Conservation (phyloP, 2,888 invertebrate species). For the Tachina lurida region DNA sequence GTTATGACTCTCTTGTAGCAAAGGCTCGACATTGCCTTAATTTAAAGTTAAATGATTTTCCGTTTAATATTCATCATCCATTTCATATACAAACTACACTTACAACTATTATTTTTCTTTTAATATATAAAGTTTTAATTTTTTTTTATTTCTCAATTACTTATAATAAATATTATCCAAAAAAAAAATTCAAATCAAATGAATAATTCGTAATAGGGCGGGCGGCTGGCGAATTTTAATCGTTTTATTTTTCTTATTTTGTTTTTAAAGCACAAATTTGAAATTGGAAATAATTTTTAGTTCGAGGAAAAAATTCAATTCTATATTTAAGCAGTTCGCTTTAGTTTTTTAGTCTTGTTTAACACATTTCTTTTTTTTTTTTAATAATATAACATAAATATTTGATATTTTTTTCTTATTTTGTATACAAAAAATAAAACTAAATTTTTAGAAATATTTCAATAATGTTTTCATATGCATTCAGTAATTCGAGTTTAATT, state of each 20-base stretch:
- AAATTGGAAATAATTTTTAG: not conserved
- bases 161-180: constrained; percentile 53
- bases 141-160: constrained; percentile 4
- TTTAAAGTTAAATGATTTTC: constrained; percentile 44
- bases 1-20: too few species aligned
- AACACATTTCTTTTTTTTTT: constrained; percentile 33
- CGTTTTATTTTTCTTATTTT: constrained; percentile 10
- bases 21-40: constrained; percentile 1
- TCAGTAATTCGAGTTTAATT: constrained; percentile 38
- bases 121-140: constrained; percentile 13
- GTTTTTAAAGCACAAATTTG: constrained; percentile 4
- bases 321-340: constrained; percentile 17
- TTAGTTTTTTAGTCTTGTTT: constrained; percentile 43
- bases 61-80: constrained; percentile 44
- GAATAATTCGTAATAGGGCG: constrained; percentile 50
- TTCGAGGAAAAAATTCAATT: constrained; percentile 8
- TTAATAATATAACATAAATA: constrained; percentile 45
- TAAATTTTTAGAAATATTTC: not conserved
- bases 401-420: constrained; percentile 33
- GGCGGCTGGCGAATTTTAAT: constrained; percentile 41
- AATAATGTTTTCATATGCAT: constrained; percentile 20
- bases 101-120: constrained; percentile 22
- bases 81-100: constrained; percentile 69
- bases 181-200: constrained; percentile 36
- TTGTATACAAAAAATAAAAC: constrained; percentile 1